Percentiles rank a stretch among this genome's conserved stretches.
phyloP scores from a whole-genome alignment of 2,888 invertebrate species.

The Gortyna flavago region DNA sequence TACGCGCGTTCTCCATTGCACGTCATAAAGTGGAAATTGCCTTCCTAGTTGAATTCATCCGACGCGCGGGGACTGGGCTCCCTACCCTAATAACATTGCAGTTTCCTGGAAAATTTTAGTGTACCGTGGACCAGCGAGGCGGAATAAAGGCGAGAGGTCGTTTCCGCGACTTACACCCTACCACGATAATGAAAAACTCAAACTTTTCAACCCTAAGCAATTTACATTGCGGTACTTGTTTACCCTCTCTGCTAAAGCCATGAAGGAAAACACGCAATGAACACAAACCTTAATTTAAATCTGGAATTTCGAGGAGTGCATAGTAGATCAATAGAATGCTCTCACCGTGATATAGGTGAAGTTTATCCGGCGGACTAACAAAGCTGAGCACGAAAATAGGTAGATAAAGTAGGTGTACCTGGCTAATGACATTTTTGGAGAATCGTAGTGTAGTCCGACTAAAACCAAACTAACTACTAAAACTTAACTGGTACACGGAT shows the following conservation, averaged over 20 bases:
- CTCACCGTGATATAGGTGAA: constrained; percentile 64
- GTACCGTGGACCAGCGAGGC: constrained; percentile 74
- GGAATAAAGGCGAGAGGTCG: constrained; percentile 69
- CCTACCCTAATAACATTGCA: constrained; percentile 81
- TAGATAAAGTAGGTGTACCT: constrained; percentile 42
- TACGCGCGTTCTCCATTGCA: constrained; percentile 78
- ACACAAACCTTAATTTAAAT: constrained; percentile 7
- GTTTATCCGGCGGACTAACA: constrained; percentile 67
- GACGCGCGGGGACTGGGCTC: constrained; percentile 72
- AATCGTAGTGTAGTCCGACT: constrained; percentile 14
- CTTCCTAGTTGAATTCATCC: constrained; percentile 87
- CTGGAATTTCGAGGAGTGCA: background rate
- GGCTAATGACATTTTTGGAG: constrained; percentile 50
- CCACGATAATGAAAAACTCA: constrained; percentile 13
- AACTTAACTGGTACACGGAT: too few species aligned
- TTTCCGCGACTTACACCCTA: constrained; percentile 55
- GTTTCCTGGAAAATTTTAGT: constrained; percentile 82
- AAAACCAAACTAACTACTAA: too few species aligned
- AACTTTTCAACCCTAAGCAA: background rate
- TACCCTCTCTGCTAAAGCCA: background rate
- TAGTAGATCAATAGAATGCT: constrained; percentile 53
- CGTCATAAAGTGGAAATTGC: constrained; percentile 87
- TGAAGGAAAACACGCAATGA: constrained; percentile 31
- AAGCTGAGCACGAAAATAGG: constrained; percentile 62
- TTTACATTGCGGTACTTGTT: constrained; percentile 40